Evolutionary conservation across 2,113 vertebrate genomes (phyloP), one percentile per base, ranked within the genome.

Genomic region (Orcinus orca): DNA sequence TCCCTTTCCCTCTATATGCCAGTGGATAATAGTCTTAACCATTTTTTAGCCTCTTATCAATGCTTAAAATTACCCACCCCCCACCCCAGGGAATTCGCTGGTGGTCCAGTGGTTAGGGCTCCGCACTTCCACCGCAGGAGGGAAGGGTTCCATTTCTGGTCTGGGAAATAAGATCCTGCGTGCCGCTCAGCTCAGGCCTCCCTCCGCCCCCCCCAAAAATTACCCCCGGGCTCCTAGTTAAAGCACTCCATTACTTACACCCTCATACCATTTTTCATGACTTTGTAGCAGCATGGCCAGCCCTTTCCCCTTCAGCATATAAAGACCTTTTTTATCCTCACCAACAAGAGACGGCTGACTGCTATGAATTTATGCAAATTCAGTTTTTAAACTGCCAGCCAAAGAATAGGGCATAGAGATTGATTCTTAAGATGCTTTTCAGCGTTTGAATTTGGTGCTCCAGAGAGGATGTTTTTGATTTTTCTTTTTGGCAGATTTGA

Each of bases 321-420:
- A 62, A 96, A 96, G 71, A 93, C 71, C 14, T 83, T 83, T 95
- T 96, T 95, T 82, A 96, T 93, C 53, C 23, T 93, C 53, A 84
- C 67, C 93, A 93, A 92, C 67, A 88, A 90, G 63, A 96, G 88
- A 96, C 14, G 26, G 20, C 65, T 60, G 88, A 87, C 85, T 82
- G 77, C 77, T 95, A 82, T 74, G 68, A 86, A 95, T 96, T 97
- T 98, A 96, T 97, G 95, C 60, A 98, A 97, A 98, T 96, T 86
- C 73, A 80, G 50, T 95, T 92, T 97, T 97, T 97, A 97, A 97
- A 83, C 91, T 97, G 95, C 79, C 80, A 90, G 95, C 50, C 86
- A 90, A 95, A 97, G 89, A 96, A 93, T 76, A 94, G 68, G 55
- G 76, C 70, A 94, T 62, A 55, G 29, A 94, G 91, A 93, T 96